phyloP scores from a whole-genome alignment of 2,113 vertebrate genomes.

The Rattus norvegicus region DNA sequence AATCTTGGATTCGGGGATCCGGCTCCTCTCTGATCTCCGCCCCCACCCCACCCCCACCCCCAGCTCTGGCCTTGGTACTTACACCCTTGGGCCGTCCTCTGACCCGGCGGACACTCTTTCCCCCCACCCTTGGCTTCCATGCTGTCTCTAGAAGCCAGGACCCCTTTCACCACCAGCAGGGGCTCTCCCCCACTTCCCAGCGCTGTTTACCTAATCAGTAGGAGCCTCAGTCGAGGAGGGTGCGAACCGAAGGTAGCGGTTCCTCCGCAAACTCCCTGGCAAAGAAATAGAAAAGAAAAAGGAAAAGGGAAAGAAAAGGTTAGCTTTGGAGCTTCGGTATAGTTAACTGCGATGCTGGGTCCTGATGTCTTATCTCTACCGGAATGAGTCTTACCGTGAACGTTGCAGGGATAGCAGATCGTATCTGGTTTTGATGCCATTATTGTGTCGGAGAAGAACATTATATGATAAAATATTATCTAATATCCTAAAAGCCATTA shows the following conservation, averaged over 20 bases:
- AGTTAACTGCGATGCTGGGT: slow-evolving; percentile 49
- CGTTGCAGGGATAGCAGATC: slow-evolving; percentile 50
- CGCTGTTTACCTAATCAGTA: slow-evolving; percentile 58
- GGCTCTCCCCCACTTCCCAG: neutral
- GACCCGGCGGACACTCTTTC: neutral
- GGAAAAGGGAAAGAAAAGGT: neutral
- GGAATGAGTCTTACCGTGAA: neutral
- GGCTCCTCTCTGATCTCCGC: neutral
- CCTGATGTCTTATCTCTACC: slow-evolving; percentile 22
- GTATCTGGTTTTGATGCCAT: slow-evolving; percentile 60
- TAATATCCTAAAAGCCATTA: slow-evolving; percentile 56
- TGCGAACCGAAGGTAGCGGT: neutral
- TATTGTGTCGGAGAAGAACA: neutral
- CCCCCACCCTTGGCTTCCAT: neutral
- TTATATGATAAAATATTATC: slow-evolving; percentile 53
- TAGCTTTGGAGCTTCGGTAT: slow-evolving; percentile 48
- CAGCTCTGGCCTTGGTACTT: neutral
- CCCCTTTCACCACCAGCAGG: neutral
- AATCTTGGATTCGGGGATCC: neutral
- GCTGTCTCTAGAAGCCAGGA: neutral
- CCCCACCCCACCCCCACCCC: neutral
- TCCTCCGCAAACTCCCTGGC: slow-evolving; percentile 16
- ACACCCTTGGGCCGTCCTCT: neutral
- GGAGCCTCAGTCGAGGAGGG: neutral
- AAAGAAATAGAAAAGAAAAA: slow-evolving; percentile 39